Percentiles rank a stretch among this genome's conserved stretches.
phyloP scores from a whole-genome alignment of 1,140 invertebrate genomes.

The Dermatophagoides farinae region DNA sequence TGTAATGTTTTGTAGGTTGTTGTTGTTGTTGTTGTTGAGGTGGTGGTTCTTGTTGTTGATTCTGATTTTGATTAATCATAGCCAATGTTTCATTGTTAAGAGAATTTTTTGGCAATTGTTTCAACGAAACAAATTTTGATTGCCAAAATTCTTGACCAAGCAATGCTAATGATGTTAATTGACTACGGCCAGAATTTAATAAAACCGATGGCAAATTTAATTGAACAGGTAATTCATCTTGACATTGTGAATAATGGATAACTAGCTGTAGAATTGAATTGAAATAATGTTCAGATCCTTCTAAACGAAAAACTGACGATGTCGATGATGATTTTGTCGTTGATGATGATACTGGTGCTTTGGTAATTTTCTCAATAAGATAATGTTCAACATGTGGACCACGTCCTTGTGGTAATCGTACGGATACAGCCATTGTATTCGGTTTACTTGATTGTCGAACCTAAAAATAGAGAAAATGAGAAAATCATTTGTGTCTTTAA shows the following conservation, averaged over 20 bases:
- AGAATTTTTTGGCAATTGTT: background rate
- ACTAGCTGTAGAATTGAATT: conserved; percentile 72
- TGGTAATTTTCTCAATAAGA: conserved; percentile 58
- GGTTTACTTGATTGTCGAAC: conserved; percentile 77
- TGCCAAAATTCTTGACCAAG: conserved; percentile 45
- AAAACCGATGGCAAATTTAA: conserved; percentile 60
- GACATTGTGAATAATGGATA: conserved; percentile 75
- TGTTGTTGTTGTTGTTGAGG: background rate
- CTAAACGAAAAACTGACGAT: conserved; percentile 45
- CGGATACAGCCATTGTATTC: conserved; percentile 79
- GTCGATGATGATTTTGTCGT: background rate
- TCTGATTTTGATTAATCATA: background rate
- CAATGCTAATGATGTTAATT: conserved; percentile 66
- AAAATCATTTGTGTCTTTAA: conserved; percentile 3
- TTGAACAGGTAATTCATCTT: conserved; percentile 79
- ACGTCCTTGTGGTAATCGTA: conserved; percentile 58
- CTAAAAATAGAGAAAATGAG: conserved; percentile 38
- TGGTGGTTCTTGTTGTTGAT: background rate
- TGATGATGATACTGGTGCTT: conserved; percentile 22
- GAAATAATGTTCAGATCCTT: conserved; percentile 79
- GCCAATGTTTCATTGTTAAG: background rate
- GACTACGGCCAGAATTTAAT: conserved; percentile 61
- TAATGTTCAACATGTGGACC: conserved; percentile 86
- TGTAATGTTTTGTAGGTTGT: background rate
- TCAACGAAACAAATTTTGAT: conserved; percentile 11